Evolutionary conservation across 1,140 invertebrate species (phyloP).

Genomic region (Cydia amplana): DNA sequence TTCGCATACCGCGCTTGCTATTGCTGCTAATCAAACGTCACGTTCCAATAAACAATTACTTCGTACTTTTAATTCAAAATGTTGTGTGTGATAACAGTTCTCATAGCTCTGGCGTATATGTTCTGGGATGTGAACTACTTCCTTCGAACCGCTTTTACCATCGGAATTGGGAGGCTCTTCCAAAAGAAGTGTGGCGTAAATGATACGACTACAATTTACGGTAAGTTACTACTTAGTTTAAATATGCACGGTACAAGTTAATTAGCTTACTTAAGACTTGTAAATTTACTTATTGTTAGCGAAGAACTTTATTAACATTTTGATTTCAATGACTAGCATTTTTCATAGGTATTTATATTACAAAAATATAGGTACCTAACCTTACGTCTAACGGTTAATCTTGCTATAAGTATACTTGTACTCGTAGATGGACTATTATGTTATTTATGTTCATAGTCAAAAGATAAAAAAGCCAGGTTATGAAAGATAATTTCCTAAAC

Average conservation of each 20-base stretch:
- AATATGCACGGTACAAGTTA: neutral
- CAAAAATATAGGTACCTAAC: too few relatives aligned
- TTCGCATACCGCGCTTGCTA: conserved; percentile 11
- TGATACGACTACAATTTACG: conserved; percentile 85
- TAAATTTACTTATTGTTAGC: too few relatives aligned
- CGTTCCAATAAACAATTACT: neutral
- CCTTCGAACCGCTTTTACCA: conserved; percentile 82
- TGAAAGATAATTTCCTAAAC: too few relatives aligned
- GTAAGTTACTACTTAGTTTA: conserved; percentile 70
- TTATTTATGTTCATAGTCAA: too few relatives aligned
- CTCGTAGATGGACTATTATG: too few relatives aligned
- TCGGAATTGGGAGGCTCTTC: conserved; percentile 83
- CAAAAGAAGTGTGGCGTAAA: conserved; percentile 84
- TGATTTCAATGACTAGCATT: too few relatives aligned
- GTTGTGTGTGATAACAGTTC: conserved; percentile 62
- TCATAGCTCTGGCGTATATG: conserved; percentile 84
- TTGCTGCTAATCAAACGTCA: neutral
- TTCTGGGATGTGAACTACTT: conserved; percentile 90
- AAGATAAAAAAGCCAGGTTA: too few relatives aligned
- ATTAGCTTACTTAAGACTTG: neutral
- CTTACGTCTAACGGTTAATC: too few relatives aligned
- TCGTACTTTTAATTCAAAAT: conserved; percentile 45
- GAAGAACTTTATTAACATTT: too few relatives aligned
- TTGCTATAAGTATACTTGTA: too few relatives aligned
- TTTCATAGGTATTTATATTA: too few relatives aligned